Base-by-base conservation (phyloP, 1,140 invertebrate genomes). In the Acromyrmex heyeri region DNA sequence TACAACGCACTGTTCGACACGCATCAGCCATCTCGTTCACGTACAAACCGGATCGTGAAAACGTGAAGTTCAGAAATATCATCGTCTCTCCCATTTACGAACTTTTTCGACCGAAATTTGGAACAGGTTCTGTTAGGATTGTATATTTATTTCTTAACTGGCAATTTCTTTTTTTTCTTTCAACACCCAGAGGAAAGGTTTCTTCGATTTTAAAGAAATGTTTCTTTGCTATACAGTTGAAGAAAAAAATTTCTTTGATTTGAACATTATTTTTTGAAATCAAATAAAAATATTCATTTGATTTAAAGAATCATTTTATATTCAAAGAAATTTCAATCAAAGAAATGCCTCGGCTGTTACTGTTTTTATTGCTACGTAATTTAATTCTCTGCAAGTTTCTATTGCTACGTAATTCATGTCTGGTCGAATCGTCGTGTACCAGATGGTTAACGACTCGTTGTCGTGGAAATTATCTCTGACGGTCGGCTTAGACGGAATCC, bases 1-100 rank as follows among this genome's bases (percentile, higher is more conserved):
- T 89, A 77, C 87, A 57, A 59, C 83, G 87, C 76, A 89, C 88
- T 89, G 87, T 89, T 88, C 83, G 87, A 34, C 61, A 76, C 83
- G 88, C 75, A 81, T 79, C 73, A 85, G 30, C 61, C 57, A 57
- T 38, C 81, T 79, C 82, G 75, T 70, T 34, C 65, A 59, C 61
- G 75, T 70, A 75, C 67, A 73, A 87, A 69, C 87, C 69, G 67
- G 57, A 89, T 64, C 75, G 65, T 89, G 88, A 62, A 89, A 89
- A 89, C 87, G 57, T 77, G 87, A 44, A 12, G 2, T 48, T 69
- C 65, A 69, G 44, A 69, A 48, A 59, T n/a, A 50, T 50, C 7
- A 14, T 5, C 18, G 44, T 21, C 18, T 34, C 12, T 34, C 61
- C 10, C 48, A 16, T 21, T 14, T 50, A 48, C 21, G 30, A 18